These are phyloP conservation scores for Neopelma chrysocephalum DNA, from an alignment of 2,797 vertebrate genomes.

Conservation along the genomic window DNA sequence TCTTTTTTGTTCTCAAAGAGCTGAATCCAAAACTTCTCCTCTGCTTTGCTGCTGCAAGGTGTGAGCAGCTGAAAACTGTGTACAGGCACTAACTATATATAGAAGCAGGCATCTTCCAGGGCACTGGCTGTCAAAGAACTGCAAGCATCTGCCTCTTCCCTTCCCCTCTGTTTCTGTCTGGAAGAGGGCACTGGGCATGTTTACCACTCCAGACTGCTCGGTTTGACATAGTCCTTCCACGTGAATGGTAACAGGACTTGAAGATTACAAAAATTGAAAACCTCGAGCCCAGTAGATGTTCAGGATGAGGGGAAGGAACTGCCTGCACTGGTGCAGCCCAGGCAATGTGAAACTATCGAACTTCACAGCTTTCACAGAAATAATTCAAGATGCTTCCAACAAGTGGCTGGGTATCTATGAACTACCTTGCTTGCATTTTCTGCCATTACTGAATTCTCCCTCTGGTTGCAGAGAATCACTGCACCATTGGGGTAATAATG, in stretches of 20 bases:
- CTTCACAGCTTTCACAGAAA: background rate
- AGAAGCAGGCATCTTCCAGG: slow-evolving; percentile 29
- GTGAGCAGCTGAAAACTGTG: slow-evolving; percentile 25
- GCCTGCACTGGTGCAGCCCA: background rate
- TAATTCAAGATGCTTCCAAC: background rate
- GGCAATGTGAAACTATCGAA: background rate
- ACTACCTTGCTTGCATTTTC: background rate
- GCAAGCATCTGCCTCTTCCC: background rate
- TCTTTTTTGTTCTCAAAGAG: background rate
- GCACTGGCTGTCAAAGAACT: slow-evolving; percentile 24
- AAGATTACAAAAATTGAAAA: background rate
- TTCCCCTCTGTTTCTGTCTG: background rate
- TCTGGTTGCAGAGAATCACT: background rate
- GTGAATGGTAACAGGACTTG: background rate
- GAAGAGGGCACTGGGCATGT: background rate
- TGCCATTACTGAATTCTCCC: background rate
- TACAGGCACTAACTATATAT: slow-evolving; percentile 39
- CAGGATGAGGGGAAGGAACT: background rate
- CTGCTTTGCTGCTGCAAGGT: slow-evolving; percentile 30
- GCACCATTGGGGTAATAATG: background rate
- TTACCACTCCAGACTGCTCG: background rate
- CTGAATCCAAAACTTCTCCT: background rate
- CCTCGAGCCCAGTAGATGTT: background rate
- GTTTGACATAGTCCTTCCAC: background rate
- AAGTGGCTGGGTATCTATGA: background rate